Evolutionary conservation across 1,140 invertebrate species (phyloP), one percentile per base, ranked within the genome.

Genomic region (Helicorthomorpha holstii): DNA sequence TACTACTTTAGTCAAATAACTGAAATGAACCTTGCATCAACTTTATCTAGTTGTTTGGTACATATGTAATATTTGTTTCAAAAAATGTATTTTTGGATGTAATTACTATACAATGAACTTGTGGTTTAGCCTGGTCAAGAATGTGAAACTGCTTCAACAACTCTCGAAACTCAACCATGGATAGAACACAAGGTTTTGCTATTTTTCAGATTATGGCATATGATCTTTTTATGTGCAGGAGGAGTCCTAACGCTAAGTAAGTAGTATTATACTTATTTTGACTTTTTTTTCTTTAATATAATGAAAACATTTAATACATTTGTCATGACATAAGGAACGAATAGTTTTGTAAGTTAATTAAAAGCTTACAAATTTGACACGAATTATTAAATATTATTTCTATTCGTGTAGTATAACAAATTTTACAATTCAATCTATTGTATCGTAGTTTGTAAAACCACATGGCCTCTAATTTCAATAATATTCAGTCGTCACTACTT

Each of bases 141-240:
- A n/a, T n/a, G n/a, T n/a, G n/a, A n/a, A n/a, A n/a, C n/a, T n/a
- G n/a, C n/a, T n/a, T n/a, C n/a, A n/a, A n/a, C n/a, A n/a, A n/a
- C n/a, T n/a, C n/a, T n/a, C n/a, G 29, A 7, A 34, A 34, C 29
- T 16, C 16, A 7, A 34, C 29, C 29, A 7, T 73, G 62, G 61
- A 53, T 67, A 41, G 68, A 69, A 51, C 49, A 61, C 49, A 56
- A 61, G 19, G 60, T 69, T 27, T 56, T 60, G 47, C 59, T 63
- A 44, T 60, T 61, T 34, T 67, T 71, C 53, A 55, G 62, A 25
- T 57, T 65, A 26, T 71, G 67, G 68, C 68, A 70, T 52, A 54
- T 70, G 29, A 63, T 69, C 22, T 63, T 67, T 49, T 52, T 70
- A 0, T 50, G 60, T 10, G 46, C 55, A 1, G 59, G 59, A 24